A percentile compares a stretch with the other conserved stretches of the same genome.
phyloP scores from a whole-genome alignment of 2,113 vertebrate species.

The Malaclemys terrapin region DNA sequence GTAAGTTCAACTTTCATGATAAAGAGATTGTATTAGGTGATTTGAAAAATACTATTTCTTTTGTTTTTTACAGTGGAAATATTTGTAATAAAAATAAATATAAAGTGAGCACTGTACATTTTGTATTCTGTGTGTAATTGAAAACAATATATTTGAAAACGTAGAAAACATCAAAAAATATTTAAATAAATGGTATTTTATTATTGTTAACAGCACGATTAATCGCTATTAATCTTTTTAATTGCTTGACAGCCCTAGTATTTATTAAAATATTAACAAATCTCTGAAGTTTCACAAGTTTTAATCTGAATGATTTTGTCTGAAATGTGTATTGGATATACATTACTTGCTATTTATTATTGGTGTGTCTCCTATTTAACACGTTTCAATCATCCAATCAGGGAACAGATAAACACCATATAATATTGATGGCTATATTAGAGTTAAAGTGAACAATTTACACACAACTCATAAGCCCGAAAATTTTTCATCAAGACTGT shows the following conservation, averaged over 20 bases:
- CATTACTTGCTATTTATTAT: not conserved
- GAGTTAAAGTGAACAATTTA: slow-evolving; percentile 1
- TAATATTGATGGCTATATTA: not conserved
- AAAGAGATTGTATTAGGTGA: too few species aligned
- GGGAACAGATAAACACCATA: not conserved
- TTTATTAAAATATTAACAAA: not conserved
- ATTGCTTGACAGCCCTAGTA: not conserved
- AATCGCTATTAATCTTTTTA: too few species aligned
- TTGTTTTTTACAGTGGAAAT: too few species aligned
- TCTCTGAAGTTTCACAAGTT: not conserved
- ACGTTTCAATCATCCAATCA: not conserved
- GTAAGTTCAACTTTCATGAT: too few species aligned
- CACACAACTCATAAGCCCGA: not conserved
- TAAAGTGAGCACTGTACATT: too few species aligned
- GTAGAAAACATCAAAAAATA: too few species aligned
- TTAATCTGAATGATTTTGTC: not conserved
- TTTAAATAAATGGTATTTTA: too few species aligned
- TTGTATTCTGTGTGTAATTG: too few species aligned
- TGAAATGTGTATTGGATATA: not conserved
- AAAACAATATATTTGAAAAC: too few species aligned
- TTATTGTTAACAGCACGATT: too few species aligned
- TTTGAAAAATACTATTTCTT: too few species aligned
- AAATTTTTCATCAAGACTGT: not conserved
- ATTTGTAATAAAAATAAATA: too few species aligned
- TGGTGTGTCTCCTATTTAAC: not conserved